Evolutionary conservation across 2,888 invertebrate species (phyloP).

Genomic region (Netelia melanura): DNA sequence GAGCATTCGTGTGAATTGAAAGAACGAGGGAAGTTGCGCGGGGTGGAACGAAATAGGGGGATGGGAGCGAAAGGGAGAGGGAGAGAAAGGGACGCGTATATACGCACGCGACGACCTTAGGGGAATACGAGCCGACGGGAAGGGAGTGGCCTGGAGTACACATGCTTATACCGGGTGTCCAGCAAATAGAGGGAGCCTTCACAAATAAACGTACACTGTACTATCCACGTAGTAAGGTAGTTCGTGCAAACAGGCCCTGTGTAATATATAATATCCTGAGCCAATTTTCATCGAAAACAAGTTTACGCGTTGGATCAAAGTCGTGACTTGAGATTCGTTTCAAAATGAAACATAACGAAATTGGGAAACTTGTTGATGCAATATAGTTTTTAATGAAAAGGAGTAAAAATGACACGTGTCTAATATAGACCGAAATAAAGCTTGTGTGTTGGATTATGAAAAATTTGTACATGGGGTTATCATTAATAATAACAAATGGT

Average conservation of each 20-base stretch:
- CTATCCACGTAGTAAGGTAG: not conserved
- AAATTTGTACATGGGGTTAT: not conserved
- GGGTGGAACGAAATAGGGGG: not conserved
- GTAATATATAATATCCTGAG: not conserved
- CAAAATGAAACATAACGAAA: no score
- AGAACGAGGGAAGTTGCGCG: not conserved
- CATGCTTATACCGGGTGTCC: conserved; percentile 14
- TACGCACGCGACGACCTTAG: conserved; percentile 3
- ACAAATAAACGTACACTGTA: not conserved
- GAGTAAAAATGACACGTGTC: no score
- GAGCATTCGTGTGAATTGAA: conserved; percentile 3
- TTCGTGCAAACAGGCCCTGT: not conserved
- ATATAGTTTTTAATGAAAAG: no score
- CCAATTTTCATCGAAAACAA: no score
- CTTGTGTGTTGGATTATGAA: no score
- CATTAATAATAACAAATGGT: not conserved
- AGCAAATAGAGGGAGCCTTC: not conserved
- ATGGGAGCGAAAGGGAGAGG: not conserved
- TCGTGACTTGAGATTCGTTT: no score
- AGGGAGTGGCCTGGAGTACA: conserved; percentile 1
- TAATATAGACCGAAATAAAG: no score
- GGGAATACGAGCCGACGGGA: conserved; percentile 11
- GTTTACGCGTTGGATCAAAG: no score
- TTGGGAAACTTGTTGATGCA: no score
- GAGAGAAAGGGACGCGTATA: not conserved